Base-by-base conservation (phyloP, 2,797 vertebrate species). In the Philypnodon macrostomus region DNA sequence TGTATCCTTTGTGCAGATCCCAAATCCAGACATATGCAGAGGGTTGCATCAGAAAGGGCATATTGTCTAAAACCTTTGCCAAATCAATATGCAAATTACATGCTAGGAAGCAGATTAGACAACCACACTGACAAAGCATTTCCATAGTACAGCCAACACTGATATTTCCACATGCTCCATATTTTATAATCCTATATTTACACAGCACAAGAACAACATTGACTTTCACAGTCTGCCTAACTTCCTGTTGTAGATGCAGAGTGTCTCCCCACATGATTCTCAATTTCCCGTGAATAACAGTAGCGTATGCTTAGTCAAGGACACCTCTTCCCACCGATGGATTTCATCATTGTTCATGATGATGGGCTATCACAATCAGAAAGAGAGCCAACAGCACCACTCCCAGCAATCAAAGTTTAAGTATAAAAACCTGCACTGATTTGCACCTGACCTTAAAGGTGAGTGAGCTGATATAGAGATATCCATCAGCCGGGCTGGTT, bases 381-480 rank as follows among this genome's bases (percentile, higher is more conserved):
- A 24, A 14, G 49, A 16, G 18, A 71, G 45, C 58, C 38, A 44
- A 51, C 54, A 33, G 56, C 64, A 42, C 41, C 41, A 48, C 53
- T 55, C 16, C 23, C 30, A 46, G 51, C 58, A 62, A 70, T 80
- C 59, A 83, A 59, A 74, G 52, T 56, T 63, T 48, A 55, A 65
- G 50, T 38, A 47, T 10, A 47, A 70, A 76, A 68, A 62, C 21
- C 45, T 68, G 47, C 70, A 84, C 68, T 80, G 84, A 87, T 88
- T 73, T 73, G 59, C 60, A 67, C 58, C 62, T 75, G 74, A 79
- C 80, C 79, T 78, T 80, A 84, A 64, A 63, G 57, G 70, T 78
- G 64, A 84, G 55, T 78, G 75, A 79, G 77, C 71, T 75, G 67
- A 74, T 67, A 70, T 30, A 74, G 59, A 81, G 81, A 84, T 79